A percentile compares a stretch with the other conserved stretches of the same genome.
Conservation (phyloP, 2,797 vertebrate species). For the Rhinoraja longicauda region DNA sequence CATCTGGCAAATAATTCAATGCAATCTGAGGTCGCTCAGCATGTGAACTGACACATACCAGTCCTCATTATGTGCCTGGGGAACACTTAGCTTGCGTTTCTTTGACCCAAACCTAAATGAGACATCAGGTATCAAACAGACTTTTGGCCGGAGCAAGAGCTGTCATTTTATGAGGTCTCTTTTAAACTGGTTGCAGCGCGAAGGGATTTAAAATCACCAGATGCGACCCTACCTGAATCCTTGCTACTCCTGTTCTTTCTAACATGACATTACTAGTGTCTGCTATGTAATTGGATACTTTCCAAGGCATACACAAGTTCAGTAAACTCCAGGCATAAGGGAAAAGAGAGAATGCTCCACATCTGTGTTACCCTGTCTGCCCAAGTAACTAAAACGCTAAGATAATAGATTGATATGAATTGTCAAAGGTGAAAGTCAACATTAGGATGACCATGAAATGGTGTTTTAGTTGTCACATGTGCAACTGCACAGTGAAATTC, state of each 20-base stretch:
- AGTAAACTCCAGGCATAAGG: conserved; percentile 5
- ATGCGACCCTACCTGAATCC: conserved; percentile 3
- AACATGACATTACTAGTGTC: conserved; percentile 27
- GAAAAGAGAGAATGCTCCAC: not conserved
- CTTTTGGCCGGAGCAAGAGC: not conserved
- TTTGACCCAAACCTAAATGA: conserved; percentile 29
- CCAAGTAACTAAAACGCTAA: conserved; percentile 17
- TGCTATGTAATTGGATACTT: conserved; percentile 27
- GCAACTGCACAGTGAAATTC: too few relatives aligned
- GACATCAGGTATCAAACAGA: conserved; percentile 33
- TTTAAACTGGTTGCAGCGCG: not conserved
- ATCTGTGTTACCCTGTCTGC: conserved; percentile 24
- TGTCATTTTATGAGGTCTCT: conserved; percentile 31
- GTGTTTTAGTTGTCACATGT: too few relatives aligned
- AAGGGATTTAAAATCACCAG: conserved; percentile 33
- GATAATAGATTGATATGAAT: conserved; percentile 8
- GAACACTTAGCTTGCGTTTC: conserved; percentile 4
- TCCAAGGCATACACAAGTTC: conserved; percentile 35
- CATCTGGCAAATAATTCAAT: conserved; percentile 23
- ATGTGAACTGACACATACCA: conserved; percentile 19
- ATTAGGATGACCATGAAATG: not conserved
- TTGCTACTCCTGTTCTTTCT: conserved; percentile 14
- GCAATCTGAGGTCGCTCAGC: conserved; percentile 23
- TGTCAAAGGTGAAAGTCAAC: conserved; percentile 17
- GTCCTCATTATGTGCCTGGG: not conserved